These are phyloP conservation scores for Chunga burmeisteri DNA, from an alignment of 2,113 vertebrate genomes.

Conservation along the genomic window DNA sequence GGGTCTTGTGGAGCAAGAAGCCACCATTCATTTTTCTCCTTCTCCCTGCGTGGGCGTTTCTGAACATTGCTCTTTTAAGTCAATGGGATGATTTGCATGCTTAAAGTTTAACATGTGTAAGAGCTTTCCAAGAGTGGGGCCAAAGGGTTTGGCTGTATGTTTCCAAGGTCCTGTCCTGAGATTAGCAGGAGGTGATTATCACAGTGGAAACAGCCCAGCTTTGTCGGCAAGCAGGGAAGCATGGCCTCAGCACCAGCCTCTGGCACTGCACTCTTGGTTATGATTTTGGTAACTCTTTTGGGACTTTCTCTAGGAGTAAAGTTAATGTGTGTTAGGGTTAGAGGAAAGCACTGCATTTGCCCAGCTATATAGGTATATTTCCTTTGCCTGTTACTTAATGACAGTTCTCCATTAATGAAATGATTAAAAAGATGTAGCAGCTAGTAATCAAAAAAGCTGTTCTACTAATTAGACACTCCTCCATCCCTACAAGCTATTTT, in stretches of 20 bases:
- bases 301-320: not conserved
- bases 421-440: not conserved
- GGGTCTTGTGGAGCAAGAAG: not conserved
- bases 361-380: not conserved
- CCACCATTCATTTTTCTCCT: not conserved
- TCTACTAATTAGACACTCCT: not conserved
- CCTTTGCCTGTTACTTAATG: not conserved
- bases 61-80: not conserved
- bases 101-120: not conserved
- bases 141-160: not conserved
- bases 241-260: not conserved
- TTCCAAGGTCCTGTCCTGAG: not conserved
- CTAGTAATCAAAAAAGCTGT: not conserved
- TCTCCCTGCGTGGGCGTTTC: not conserved
- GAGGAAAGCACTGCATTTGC: not conserved
- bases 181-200: not conserved
- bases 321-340: not conserved
- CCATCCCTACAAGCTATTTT: not conserved
- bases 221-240: not conserved
- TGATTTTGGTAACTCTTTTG: not conserved
- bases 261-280: not conserved
- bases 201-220: not conserved
- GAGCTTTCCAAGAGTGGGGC: not conserved
- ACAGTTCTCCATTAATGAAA: not conserved
- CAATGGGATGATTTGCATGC: not conserved